Conservation (phyloP, 1,140 invertebrate genomes). For the Bilobella aurantiaca region DNA sequence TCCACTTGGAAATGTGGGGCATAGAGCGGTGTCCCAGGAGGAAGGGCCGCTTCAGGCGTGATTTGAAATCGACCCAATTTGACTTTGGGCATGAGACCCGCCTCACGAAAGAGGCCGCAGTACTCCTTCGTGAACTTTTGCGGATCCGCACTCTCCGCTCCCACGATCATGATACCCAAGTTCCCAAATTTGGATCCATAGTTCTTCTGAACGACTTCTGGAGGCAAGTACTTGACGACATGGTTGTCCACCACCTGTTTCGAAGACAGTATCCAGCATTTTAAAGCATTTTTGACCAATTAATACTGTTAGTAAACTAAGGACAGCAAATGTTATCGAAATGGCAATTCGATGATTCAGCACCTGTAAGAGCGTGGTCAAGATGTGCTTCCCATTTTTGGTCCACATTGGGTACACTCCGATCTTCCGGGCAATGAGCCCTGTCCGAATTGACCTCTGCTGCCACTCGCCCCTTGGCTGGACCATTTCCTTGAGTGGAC, state of each 20-base stretch:
- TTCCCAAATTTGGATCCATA: slow-evolving; percentile 38
- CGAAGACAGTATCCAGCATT: slow-evolving; percentile 5
- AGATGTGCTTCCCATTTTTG: slow-evolving; percentile 67
- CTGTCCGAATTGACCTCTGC: slow-evolving; percentile 54
- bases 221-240: slow-evolving; percentile 81
- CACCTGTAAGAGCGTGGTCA: slow-evolving; percentile 77
- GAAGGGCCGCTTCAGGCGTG: slow-evolving; percentile 72
- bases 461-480: slow-evolving; percentile 51
- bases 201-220: slow-evolving; percentile 54
- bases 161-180: slow-evolving; percentile 68
- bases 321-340: slow-evolving; percentile 3
- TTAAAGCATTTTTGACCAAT: too few relatives aligned
- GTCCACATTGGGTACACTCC: slow-evolving; percentile 86
- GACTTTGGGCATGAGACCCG: slow-evolving; percentile 81
- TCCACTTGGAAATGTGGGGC: slow-evolving; percentile 84
- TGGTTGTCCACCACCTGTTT: slow-evolving; percentile 83
- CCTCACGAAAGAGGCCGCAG: slow-evolving; percentile 68
- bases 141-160: slow-evolving; percentile 80
- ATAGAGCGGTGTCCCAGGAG: slow-evolving; percentile 77
- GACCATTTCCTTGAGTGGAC: slow-evolving; percentile 50
- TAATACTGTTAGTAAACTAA: too few relatives aligned
- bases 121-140: slow-evolving; percentile 78
- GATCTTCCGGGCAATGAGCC: slow-evolving; percentile 85
- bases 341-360: background rate
- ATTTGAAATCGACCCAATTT: slow-evolving; percentile 72